A percentile compares a stretch with the other conserved stretches of the same genome.
These are phyloP conservation scores for Theocolax elegans DNA, from an alignment of 1,140 invertebrate species.

Conservation along the genomic window DNA sequence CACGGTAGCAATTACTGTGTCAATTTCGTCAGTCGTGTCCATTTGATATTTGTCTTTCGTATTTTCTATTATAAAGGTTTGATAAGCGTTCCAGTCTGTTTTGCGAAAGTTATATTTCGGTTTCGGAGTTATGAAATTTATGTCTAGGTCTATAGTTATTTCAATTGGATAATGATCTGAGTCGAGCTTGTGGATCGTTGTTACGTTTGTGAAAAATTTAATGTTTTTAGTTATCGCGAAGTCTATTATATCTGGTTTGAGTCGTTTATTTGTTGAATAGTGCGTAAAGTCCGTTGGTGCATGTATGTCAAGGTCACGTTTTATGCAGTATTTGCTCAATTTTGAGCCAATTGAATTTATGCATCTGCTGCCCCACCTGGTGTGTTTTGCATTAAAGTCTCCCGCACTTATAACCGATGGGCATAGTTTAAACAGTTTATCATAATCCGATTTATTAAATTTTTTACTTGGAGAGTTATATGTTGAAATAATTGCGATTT, in stretches of 20 bases:
- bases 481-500: neutral
- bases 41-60: neutral
- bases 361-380: neutral
- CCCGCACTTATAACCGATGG: neutral
- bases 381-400: constrained; percentile 11
- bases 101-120: neutral
- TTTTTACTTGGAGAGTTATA: constrained; percentile 1
- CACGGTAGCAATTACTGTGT: neutral
- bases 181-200: neutral
- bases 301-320: neutral
- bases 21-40: neutral
- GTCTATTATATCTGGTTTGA: constrained; percentile 2
- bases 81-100: neutral
- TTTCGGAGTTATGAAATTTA: neutral
- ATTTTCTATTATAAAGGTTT: neutral
- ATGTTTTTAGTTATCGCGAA: neutral
- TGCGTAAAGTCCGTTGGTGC: neutral
- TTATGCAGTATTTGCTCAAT: neutral
- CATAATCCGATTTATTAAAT: constrained; percentile 6
- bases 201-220: neutral
- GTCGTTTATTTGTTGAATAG: neutral
- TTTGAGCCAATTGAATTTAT: neutral
- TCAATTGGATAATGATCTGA: neutral
- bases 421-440: neutral
- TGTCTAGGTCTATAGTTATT: neutral